Evolutionary conservation across 2,797 vertebrate genomes (phyloP).

Genomic region (Brachyalestes nurse): DNA sequence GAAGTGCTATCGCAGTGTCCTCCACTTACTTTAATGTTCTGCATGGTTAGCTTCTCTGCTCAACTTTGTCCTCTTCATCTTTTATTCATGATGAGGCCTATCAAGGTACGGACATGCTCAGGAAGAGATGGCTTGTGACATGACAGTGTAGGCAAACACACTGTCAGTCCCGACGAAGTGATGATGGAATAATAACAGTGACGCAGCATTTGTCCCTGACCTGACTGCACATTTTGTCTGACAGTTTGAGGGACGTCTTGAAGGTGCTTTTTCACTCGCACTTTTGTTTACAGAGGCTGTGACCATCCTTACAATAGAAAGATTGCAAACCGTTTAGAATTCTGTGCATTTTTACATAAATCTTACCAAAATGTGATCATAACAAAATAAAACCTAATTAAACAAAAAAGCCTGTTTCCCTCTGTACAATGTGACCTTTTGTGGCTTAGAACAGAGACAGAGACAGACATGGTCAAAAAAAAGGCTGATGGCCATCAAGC

Average conservation of each 20-base stretch:
- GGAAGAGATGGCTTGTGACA: slow-evolving; percentile 7
- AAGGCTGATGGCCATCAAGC: background rate
- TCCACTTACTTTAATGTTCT: slow-evolving; percentile 8
- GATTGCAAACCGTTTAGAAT: too few relatives aligned
- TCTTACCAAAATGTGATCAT: too few relatives aligned
- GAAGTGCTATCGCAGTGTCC: background rate
- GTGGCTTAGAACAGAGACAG: too few relatives aligned
- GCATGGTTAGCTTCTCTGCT: slow-evolving; percentile 10
- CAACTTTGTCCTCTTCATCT: background rate
- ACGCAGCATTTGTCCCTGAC: background rate
- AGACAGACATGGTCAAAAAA: too few relatives aligned
- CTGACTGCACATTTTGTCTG: background rate
- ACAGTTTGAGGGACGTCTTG: background rate
- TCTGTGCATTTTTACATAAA: too few relatives aligned
- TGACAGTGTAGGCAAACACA: background rate
- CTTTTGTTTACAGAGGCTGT: background rate
- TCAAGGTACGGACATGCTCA: background rate
- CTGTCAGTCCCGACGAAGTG: background rate
- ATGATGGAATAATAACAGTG: background rate
- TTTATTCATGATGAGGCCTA: background rate
- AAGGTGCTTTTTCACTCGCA: too few relatives aligned
- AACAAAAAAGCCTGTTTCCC: too few relatives aligned
- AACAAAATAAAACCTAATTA: too few relatives aligned
- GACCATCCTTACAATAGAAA: background rate
- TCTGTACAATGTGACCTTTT: too few relatives aligned